Evolutionary conservation across 2,113 vertebrate genomes (phyloP), one percentile per base, ranked within the genome.

Genomic region (Chaetura pelagica): DNA sequence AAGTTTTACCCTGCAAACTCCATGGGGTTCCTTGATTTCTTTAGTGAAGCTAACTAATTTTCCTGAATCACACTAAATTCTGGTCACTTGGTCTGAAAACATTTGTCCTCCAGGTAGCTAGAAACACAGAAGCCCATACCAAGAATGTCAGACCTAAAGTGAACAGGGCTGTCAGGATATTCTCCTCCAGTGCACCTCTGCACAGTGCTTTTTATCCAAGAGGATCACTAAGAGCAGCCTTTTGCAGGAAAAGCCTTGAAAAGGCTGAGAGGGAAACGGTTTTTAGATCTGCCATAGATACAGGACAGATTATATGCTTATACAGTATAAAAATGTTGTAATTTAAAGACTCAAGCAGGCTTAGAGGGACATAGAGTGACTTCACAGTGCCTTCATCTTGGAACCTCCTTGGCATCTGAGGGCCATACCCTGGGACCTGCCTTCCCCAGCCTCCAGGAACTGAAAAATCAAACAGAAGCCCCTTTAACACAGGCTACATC

Each of bases 21-120:
- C 23, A 3, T 74, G 42, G 85, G 90, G 44, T 78, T 64, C 81
- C 95, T 73, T 79, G 81, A 88, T 97, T 97, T 95, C 93, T 84
- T 76, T 44, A 74, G 82, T 85, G 94, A 85, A 92, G 92, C 96
- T 95, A 89, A 58, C 94, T 94, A 55, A 68, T 95, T 94, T 96
- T 88, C 92, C 93, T 96, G 92, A 89, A 55, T 96, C 84, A 67
- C 24, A 62, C 93, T 79, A 62, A 96, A 96, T 87, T 97, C 96
- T 96, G 93, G 90, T 59, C 86, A 95, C 96, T 90, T 96, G 97
- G 96, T 94, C 85, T 94, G 91, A 89, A 92, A 80, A 80, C 92
- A 94, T 81, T 67, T 95, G 76, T 83, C 71, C 95, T 94, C 92
- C 91, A 49, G 55, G 87, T 38, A 94, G 93, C 89, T 51, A 85